A percentile compares a stretch with the other conserved stretches of the same genome.
Evolutionary conservation across 2,888 invertebrate genomes (phyloP).

Genomic region (Lutraria lutraria): DNA sequence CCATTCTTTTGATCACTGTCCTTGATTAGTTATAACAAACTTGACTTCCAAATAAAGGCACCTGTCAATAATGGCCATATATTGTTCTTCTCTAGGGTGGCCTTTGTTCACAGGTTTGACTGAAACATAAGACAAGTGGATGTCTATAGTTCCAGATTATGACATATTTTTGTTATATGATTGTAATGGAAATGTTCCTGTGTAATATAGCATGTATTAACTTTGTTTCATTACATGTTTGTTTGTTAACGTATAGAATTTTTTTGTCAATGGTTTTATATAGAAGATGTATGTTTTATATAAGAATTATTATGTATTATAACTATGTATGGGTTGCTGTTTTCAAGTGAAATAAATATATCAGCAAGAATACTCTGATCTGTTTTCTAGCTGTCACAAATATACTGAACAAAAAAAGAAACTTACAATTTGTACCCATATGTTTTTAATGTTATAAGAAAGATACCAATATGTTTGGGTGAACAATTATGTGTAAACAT

Average conservation of each 20-base stretch:
- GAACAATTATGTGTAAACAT: too few relatives aligned
- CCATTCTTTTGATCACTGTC: too few relatives aligned
- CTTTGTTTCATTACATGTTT: neutral
- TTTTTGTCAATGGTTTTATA: constrained; percentile 19
- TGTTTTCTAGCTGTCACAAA: too few relatives aligned
- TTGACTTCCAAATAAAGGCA: too few relatives aligned
- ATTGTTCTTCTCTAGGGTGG: too few relatives aligned
- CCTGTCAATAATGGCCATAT: too few relatives aligned
- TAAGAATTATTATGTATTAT: constrained; percentile 1
- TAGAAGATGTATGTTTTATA: constrained; percentile 10
- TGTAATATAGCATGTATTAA: neutral
- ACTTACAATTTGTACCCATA: neutral
- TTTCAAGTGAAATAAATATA: constrained; percentile 19
- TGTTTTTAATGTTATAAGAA: too few relatives aligned
- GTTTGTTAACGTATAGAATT: constrained; percentile 1
- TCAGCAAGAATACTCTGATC: neutral
- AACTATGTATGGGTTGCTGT: constrained; percentile 20
- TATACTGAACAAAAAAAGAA: too few relatives aligned
- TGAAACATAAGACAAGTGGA: neutral
- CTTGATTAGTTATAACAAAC: too few relatives aligned
- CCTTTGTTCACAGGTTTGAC: neutral
- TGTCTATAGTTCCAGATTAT: neutral
- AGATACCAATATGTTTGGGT: neutral
- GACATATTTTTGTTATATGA: neutral
- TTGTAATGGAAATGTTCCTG: neutral